Percentiles rank a stretch among this genome's conserved stretches.
Conservation (phyloP, 2,888 invertebrate genomes). For the Leuctra nigra region DNA sequence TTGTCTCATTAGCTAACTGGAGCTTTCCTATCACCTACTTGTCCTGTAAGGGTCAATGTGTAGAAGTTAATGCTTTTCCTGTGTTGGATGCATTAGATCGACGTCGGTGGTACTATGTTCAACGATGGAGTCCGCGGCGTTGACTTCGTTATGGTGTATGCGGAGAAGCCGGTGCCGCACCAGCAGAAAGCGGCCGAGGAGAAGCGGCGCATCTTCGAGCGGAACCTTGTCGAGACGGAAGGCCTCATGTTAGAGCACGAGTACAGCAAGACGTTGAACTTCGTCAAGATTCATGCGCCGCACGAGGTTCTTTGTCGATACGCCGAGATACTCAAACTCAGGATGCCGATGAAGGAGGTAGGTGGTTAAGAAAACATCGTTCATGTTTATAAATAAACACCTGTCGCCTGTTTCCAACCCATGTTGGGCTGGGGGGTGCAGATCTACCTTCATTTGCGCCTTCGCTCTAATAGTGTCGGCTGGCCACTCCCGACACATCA, state of each 20-base stretch:
- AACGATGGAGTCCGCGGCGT: conserved; percentile 47
- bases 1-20: no score
- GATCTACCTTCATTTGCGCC: no score
- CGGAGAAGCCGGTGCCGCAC: conserved; percentile 33
- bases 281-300: conserved; percentile 68
- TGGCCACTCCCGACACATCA: no score
- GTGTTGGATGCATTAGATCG: neutral
- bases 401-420: no score
- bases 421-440: no score
- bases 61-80: no score
- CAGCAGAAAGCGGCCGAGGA: conserved; percentile 20
- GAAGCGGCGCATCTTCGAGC: conserved; percentile 41
- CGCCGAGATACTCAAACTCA: conserved; percentile 67
- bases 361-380: conserved; percentile 30
- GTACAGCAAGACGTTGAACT: conserved; percentile 55
- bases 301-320: conserved; percentile 62
- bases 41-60: no score
- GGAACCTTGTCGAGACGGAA: conserved; percentile 41
- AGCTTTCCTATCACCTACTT: no score
- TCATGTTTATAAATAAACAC: no score
- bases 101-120: conserved; percentile 40
- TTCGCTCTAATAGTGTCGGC: no score
- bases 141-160: conserved; percentile 58
- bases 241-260: conserved; percentile 56
- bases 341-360: conserved; percentile 69